Evolutionary conservation across 2,888 invertebrate species (phyloP), one percentile per base, ranked within the genome.

Genomic region (Prosapia bicincta): DNA sequence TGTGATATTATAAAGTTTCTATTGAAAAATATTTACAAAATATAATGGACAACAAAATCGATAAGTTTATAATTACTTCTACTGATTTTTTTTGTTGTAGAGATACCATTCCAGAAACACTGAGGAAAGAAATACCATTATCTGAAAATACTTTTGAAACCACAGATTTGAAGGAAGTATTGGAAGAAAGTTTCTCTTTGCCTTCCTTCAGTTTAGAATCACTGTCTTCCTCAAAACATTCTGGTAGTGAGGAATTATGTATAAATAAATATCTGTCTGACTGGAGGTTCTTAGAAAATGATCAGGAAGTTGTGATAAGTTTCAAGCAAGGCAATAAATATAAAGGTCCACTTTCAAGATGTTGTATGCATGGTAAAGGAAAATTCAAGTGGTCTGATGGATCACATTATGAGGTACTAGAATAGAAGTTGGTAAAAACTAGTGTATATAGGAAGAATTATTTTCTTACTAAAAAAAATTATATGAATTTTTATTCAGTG

Each of bases 301-400:
- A 74, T 25, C 66, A 43, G 13, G 38, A 66, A 23, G 66, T 43
- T 13, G 28, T 25, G 26, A 74, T 76, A 6, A 28, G 25, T 65
- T 76, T 76, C 28, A 69, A 71, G 24, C 68, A 74, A 54, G 76
- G 76, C 25, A 73, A 76, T 25, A 25, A 15, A 0, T 76, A 76
- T 30, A 43, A 73, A 30, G 76, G 76, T 0, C 69, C 65, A 0
- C 66, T 76, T n/a, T 26, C 69, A 5, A 73, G 72, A 54, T 70
- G 72, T 43, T 15, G 54, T 23, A 76, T 76, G 76, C 70, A 76
- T 43, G 76, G 76, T 0, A 26, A 66, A 15, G 76, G 76, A 1
- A 66, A 70, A 23, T 76, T 76, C 28, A 24, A 13, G n/a, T 76
- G 76, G 76, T 23, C 66, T 38, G 70, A 76, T 69, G 76, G 76